These are phyloP conservation scores for Moxostoma hubbsi DNA, from an alignment of 2,797 vertebrate species.

Conservation along the genomic window DNA sequence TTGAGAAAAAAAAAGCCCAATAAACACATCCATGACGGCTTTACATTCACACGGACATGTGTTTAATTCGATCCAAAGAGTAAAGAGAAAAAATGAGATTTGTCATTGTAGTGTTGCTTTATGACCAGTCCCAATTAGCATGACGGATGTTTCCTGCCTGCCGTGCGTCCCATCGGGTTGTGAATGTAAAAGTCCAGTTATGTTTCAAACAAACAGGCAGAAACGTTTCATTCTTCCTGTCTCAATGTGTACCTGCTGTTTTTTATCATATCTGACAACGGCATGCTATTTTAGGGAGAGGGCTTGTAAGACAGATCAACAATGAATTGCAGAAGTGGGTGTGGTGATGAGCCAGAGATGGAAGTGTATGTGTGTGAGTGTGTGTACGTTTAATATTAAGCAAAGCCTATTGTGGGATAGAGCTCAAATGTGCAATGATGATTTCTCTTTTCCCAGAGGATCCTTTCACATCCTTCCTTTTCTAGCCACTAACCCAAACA, in stretches of 20 bases:
- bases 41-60: conserved; percentile 58
- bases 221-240: conserved; percentile 67
- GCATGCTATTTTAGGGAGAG: conserved; percentile 62
- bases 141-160: conserved; percentile 73
- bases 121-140: conserved; percentile 79
- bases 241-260: conserved; percentile 65
- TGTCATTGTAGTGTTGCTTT: conserved; percentile 69
- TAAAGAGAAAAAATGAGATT: conserved; percentile 57
- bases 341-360: conserved; percentile 64
- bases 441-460: conserved; percentile 48
- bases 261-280: conserved; percentile 76
- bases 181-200: conserved; percentile 70
- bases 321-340: conserved; percentile 73
- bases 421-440: conserved; percentile 60
- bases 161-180: conserved; percentile 66
- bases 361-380: conserved; percentile 31
- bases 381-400: conserved; percentile 73
- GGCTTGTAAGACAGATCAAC: conserved; percentile 67
- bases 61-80: conserved; percentile 70
- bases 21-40: conserved; percentile 61
- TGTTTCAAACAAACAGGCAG: conserved; percentile 67
- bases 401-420: conserved; percentile 64
- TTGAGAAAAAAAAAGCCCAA: conserved; percentile 8
- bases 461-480: conserved; percentile 54
- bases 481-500: conserved; percentile 62